These are phyloP conservation scores for Alosa alosa DNA, from an alignment of 2,113 vertebrate species.

Conservation along the genomic window DNA sequence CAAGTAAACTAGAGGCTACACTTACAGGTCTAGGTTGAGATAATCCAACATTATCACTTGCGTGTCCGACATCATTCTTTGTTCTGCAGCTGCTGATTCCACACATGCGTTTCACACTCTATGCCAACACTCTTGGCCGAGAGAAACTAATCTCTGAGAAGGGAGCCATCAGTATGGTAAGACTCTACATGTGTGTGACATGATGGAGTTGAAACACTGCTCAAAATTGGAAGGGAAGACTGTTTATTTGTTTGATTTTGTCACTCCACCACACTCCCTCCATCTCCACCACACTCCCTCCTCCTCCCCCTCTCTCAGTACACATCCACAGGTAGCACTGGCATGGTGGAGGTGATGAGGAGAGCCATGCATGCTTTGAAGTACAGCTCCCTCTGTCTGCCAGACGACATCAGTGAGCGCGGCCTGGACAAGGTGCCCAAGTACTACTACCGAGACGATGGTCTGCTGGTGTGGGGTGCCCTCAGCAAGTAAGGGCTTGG, in stretches of 20 bases:
- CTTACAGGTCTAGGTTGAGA: background rate
- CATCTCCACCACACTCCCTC: background rate
- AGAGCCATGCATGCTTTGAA: constrained; percentile 30
- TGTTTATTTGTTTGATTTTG: too few species aligned
- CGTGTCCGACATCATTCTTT: background rate
- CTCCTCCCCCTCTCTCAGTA: constrained; percentile 9
- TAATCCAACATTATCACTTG: background rate
- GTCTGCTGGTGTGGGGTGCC: constrained; percentile 65
- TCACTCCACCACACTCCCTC: background rate
- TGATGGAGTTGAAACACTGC: background rate
- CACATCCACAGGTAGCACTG: background rate
- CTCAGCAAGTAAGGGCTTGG: constrained; percentile 56
- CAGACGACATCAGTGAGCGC: constrained; percentile 61
- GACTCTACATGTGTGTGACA: background rate
- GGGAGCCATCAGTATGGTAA: background rate
- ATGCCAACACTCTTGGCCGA: constrained; percentile 29
- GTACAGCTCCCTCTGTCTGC: constrained; percentile 68
- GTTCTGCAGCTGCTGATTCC: constrained; percentile 36
- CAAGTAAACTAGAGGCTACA: too few species aligned
- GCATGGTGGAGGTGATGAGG: constrained; percentile 14
- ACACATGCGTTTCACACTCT: constrained; percentile 40
- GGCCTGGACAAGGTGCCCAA: constrained; percentile 58
- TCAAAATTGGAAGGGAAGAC: background rate
- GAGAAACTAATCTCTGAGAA: constrained; percentile 24
- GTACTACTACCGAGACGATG: constrained; percentile 69